phyloP scores from a whole-genome alignment of 2,113 vertebrate species.

The Lycaon pictus region DNA sequence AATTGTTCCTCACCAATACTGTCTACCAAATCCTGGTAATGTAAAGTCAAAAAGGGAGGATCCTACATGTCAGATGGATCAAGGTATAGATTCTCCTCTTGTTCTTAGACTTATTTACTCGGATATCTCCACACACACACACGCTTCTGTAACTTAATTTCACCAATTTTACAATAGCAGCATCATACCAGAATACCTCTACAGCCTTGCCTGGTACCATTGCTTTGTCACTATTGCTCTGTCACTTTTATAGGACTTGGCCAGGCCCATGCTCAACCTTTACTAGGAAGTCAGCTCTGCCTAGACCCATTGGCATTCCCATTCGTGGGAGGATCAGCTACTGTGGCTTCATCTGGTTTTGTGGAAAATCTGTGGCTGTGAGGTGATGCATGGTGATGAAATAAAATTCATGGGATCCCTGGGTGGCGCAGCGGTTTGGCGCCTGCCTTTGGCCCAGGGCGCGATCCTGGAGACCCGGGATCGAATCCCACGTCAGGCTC shows the following conservation, averaged over 20 bases:
- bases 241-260: neutral
- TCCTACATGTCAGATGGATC: neutral
- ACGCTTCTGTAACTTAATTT: neutral
- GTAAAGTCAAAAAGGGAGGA: neutral
- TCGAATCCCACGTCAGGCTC: too few species aligned
- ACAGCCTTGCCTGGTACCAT: neutral
- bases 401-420: slow-evolving; percentile 23
- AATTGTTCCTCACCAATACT: neutral
- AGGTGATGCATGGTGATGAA: slow-evolving; percentile 25
- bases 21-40: neutral
- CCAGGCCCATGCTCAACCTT: neutral
- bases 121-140: too few species aligned
- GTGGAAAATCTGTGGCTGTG: neutral
- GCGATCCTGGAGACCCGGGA: too few species aligned
- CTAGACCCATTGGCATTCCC: neutral
- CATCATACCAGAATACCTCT: neutral
- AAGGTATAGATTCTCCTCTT: neutral
- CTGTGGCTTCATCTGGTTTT: neutral
- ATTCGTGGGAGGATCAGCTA: neutral
- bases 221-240: neutral
- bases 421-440: too few species aligned
- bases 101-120: neutral
- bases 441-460: too few species aligned
- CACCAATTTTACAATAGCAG: neutral
- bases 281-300: neutral